phyloP scores from a whole-genome alignment of 92 coral and sea anemone genomes.

The Phenganax subtilis region DNA sequence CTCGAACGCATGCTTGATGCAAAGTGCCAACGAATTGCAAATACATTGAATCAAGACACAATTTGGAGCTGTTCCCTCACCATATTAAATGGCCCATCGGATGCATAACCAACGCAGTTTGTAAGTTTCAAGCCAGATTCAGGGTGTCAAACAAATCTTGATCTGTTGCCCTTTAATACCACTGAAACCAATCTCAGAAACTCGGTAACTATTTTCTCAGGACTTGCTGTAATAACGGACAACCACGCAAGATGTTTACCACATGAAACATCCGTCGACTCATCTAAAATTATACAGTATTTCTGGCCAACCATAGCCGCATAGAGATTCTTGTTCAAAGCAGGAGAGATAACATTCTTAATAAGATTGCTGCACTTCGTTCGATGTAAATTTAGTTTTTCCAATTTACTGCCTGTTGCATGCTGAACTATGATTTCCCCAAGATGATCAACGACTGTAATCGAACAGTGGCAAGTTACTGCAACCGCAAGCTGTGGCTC shows the following conservation, averaged over 20 bases:
- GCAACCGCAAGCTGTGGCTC: too few species aligned
- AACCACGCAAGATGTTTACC: constrained; percentile 9
- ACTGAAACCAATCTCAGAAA: constrained; percentile 11
- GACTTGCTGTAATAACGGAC: neutral
- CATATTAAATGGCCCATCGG: constrained; percentile 4
- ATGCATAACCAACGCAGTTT: constrained; percentile 21
- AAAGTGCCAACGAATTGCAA: neutral
- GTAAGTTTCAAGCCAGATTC: constrained; percentile 12
- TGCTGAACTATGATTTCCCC: too few species aligned
- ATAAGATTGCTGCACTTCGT: constrained; percentile 12
- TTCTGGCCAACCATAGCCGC: constrained; percentile 10
- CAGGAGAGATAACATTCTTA: constrained; percentile 1
- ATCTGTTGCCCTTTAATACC: constrained; percentile 10
- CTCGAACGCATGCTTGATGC: constrained; percentile 15
- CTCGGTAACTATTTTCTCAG: neutral
- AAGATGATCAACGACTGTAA: too few species aligned
- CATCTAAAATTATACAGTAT: constrained; percentile 7
- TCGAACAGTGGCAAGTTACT: too few species aligned
- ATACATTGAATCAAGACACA: constrained; percentile 10
- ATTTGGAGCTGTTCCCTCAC: constrained; percentile 14
- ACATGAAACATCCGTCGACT: neutral
- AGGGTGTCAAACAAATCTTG: constrained; percentile 19
- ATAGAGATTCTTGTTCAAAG: neutral
- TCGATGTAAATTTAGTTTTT: constrained; percentile 21
- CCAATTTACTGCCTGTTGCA: too few species aligned